Conservation (phyloP, 2,888 invertebrate genomes). For the Trichopria drosophilae region DNA sequence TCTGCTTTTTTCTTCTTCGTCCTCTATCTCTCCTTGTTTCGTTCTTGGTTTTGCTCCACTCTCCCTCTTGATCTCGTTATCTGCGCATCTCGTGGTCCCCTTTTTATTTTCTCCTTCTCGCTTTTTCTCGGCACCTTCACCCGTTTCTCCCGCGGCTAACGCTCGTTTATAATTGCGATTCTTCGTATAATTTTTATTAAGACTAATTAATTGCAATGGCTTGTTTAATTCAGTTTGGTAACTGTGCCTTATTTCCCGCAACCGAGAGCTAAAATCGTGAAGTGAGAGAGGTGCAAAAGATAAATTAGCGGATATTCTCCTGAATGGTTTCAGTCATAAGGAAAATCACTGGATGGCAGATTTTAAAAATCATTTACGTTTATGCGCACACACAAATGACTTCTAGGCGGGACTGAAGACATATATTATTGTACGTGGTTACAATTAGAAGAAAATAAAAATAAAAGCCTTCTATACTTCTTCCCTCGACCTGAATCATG, state of each 20-base stretch:
- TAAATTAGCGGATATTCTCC: slow-evolving; percentile 42
- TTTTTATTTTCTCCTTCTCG: not conserved
- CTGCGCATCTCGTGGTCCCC: slow-evolving; percentile 24
- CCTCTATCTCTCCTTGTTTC: slow-evolving; percentile 19
- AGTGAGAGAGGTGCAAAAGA: slow-evolving; percentile 19
- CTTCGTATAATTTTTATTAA: slow-evolving; percentile 57
- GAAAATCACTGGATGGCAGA: too few species aligned
- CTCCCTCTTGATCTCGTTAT: slow-evolving; percentile 10
- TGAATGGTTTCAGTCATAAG: too few species aligned
- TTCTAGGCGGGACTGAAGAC: too few species aligned
- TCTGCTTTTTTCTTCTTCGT: slow-evolving; percentile 16
- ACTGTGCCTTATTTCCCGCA: slow-evolving; percentile 31
- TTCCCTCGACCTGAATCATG: too few species aligned
- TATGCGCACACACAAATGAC: too few species aligned
- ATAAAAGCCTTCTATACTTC: too few species aligned
- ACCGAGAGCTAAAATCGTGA: slow-evolving; percentile 21
- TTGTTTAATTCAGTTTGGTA: slow-evolving; percentile 50
- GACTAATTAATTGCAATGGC: slow-evolving; percentile 57
- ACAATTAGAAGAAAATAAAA: too few species aligned
- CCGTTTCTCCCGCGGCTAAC: slow-evolving; percentile 9
- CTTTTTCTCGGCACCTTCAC: slow-evolving; percentile 16
- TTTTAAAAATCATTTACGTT: too few species aligned
- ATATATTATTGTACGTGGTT: too few species aligned
- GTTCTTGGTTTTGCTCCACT: slow-evolving; percentile 8
- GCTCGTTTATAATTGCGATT: slow-evolving; percentile 52